Conservation (phyloP, 2,888 invertebrate genomes). For the Phragmatobia fuliginosa region DNA sequence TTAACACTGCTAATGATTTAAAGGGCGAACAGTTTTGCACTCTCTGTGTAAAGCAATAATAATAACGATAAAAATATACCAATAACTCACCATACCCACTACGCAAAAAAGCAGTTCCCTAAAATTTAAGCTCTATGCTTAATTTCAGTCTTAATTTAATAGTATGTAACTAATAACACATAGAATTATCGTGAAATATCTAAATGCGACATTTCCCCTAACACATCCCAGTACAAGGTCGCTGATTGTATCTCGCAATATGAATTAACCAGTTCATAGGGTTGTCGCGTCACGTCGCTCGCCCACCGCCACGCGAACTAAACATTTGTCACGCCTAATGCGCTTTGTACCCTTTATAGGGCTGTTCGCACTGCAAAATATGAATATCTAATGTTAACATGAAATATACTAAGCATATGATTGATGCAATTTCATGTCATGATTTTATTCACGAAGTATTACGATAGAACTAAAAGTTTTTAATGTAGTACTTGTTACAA, state of each 20-base stretch:
- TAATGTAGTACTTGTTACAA: no score
- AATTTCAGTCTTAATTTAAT: not conserved
- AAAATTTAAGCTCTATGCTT: not conserved
- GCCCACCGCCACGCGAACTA: conserved; percentile 38
- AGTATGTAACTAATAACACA: not conserved
- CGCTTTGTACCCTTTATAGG: conserved; percentile 39
- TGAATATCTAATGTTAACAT: not conserved
- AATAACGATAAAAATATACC: not conserved
- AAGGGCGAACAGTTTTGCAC: no score
- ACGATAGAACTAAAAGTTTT: no score
- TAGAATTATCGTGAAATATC: conserved; percentile 2
- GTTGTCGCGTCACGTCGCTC: conserved; percentile 19
- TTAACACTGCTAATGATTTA: no score
- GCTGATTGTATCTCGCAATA: conserved; percentile 18
- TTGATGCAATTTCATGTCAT: not conserved
- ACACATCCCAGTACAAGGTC: conserved; percentile 28
- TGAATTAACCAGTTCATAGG: conserved; percentile 20
- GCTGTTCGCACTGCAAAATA: conserved; percentile 19
- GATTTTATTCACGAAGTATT: not conserved
- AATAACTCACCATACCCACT: not conserved
- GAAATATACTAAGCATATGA: not conserved
- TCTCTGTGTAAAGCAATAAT: no score
- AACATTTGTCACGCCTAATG: conserved; percentile 52
- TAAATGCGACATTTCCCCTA: conserved; percentile 11
- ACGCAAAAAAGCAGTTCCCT: not conserved